Conservation (phyloP, 1,140 invertebrate genomes). For the Meloidogyne exigua region DNA sequence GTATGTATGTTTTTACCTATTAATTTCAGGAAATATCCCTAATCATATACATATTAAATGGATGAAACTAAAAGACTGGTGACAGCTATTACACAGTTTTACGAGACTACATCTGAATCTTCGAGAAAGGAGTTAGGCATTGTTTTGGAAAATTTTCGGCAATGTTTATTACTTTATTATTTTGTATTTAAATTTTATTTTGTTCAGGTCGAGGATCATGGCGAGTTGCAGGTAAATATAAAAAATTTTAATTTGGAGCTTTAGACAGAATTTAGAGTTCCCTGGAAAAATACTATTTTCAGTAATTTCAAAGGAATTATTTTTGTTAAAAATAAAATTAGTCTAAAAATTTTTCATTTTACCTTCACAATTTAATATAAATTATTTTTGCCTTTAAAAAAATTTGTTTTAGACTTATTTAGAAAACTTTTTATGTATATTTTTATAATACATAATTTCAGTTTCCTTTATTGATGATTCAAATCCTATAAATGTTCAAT, state of each 20-base stretch:
- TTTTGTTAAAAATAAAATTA: no score
- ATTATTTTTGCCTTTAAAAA: no score
- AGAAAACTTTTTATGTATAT: no score
- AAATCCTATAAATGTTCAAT: constrained; percentile 25
- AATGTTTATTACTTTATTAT: not conserved
- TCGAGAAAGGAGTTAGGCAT: not conserved
- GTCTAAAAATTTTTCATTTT: no score
- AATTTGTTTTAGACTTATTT: no score
- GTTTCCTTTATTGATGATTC: not conserved
- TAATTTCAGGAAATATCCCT: no score
- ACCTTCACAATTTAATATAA: no score
- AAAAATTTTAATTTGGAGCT: no score
- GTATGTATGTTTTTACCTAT: no score
- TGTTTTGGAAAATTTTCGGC: not conserved
- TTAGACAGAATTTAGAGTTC: not conserved
- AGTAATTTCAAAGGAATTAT: no score
- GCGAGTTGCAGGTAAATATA: not conserved
- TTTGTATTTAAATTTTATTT: not conserved
- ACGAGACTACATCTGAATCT: not conserved
- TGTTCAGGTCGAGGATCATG: not conserved
- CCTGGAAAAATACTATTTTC: not conserved
- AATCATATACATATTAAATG: not conserved
- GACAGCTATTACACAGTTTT: not conserved
- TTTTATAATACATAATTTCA: not conserved
- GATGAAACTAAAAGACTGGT: not conserved